A percentile compares a stretch with the other conserved stretches of the same genome.
Evolutionary conservation across 2,888 invertebrate species (phyloP).

Genomic region (Antitype chi): DNA sequence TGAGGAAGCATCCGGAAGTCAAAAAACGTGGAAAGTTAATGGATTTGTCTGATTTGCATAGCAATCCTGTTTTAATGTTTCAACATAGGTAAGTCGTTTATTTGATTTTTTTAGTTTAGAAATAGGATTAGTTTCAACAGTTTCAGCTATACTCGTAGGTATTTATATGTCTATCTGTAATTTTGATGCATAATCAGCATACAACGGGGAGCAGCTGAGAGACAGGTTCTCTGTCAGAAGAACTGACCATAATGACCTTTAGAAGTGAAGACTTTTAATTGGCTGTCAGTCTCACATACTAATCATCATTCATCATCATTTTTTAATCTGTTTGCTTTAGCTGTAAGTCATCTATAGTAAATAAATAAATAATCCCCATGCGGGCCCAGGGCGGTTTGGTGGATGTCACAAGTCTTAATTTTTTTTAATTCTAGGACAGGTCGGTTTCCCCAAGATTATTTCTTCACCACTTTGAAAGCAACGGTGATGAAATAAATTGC

Average conservation of each 20-base stretch:
- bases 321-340: too few species aligned
- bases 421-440: too few species aligned
- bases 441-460: neutral
- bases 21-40: conserved; percentile 92
- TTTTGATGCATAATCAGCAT: neutral
- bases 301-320: too few species aligned
- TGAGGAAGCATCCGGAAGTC: conserved; percentile 94
- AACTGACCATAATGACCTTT: too few species aligned
- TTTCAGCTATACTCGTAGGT: too few species aligned
- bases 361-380: neutral
- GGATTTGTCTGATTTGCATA: conserved; percentile 93
- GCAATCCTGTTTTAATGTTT: conserved; percentile 92
- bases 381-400: neutral
- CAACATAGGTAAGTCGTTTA: conserved; percentile 91
- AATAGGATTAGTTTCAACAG: neutral
- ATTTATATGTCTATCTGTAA: neutral
- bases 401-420: neutral
- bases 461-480: neutral
- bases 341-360: too few species aligned
- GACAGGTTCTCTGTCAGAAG: neutral
- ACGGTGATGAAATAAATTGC: neutral
- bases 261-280: too few species aligned
- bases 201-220: neutral
- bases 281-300: too few species aligned
- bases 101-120: neutral